A percentile compares a stretch with the other conserved stretches of the same genome.
These are phyloP conservation scores for Lampris megalopsis DNA, from an alignment of 2,113 vertebrate genomes.

Conservation along the genomic window DNA sequence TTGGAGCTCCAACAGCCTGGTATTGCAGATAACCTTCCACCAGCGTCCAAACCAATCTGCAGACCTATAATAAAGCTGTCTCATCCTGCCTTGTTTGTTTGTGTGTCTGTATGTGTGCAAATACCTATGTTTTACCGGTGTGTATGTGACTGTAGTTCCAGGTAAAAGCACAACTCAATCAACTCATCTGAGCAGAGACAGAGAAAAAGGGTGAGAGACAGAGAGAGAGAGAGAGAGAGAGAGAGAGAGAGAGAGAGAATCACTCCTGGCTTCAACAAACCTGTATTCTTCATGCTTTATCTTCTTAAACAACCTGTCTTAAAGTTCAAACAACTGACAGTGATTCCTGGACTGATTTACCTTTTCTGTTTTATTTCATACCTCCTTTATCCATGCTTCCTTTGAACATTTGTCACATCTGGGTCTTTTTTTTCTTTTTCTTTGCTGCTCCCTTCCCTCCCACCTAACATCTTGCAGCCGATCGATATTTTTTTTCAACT, in stretches of 20 bases:
- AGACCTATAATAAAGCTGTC: slow-evolving; percentile 32
- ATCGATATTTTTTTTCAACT: slow-evolving; percentile 9
- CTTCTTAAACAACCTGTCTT: slow-evolving; percentile 60
- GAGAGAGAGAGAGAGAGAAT: slow-evolving; percentile 35
- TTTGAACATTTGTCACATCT: background rate
- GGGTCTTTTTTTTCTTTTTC: background rate
- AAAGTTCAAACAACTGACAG: slow-evolving; percentile 75
- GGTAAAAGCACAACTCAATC: slow-evolving; percentile 50
- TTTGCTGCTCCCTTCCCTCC: background rate
- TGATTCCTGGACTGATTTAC: slow-evolving; percentile 63
- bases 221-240: slow-evolving; percentile 7
- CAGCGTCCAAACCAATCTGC: slow-evolving; percentile 39
- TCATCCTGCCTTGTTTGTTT: slow-evolving; percentile 30
- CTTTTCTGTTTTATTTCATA: slow-evolving; percentile 7
- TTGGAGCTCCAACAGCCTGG: background rate
- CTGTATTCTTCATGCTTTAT: slow-evolving; percentile 63
- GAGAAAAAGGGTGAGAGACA: background rate
- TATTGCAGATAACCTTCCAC: background rate
- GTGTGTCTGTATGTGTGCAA: background rate
- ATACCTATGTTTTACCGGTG: slow-evolving; percentile 4
- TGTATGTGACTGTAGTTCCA: slow-evolving; percentile 22
- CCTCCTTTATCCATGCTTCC: background rate
- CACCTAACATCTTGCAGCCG: background rate
- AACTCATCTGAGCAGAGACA: slow-evolving; percentile 7
- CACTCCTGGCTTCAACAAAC: slow-evolving; percentile 64